These are phyloP conservation scores for Scaptomyza hsui DNA, from an alignment of 1,140 invertebrate genomes.

Conservation along the genomic window DNA sequence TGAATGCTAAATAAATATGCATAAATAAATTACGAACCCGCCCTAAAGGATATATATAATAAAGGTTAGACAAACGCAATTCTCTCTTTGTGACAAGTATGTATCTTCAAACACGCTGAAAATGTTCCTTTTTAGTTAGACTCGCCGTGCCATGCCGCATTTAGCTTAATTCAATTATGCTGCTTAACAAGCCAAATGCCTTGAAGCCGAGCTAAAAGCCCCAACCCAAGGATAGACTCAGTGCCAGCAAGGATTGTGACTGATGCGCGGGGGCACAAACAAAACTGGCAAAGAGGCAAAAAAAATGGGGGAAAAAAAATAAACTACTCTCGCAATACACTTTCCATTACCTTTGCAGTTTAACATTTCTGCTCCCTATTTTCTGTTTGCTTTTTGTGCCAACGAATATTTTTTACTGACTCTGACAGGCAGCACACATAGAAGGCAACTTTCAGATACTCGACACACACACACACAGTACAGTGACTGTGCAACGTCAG, in stretches of 20 bases:
- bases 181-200: slow-evolving; percentile 64
- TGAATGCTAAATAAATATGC: slow-evolving; percentile 19
- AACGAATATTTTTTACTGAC: slow-evolving; percentile 76
- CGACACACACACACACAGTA: slow-evolving; percentile 3
- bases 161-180: slow-evolving; percentile 55
- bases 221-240: slow-evolving; percentile 15
- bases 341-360: slow-evolving; percentile 66
- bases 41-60: slow-evolving; percentile 17
- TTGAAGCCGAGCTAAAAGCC: slow-evolving; percentile 38
- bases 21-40: slow-evolving; percentile 36
- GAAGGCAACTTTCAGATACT: too few relatives aligned
- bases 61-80: not conserved
- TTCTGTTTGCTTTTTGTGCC: slow-evolving; percentile 33
- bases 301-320: too few relatives aligned
- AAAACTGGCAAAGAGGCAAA: too few relatives aligned
- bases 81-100: not conserved
- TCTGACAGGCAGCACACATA: slow-evolving; percentile 62
- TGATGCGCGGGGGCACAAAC: slow-evolving; percentile 22
- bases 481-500: slow-evolving; percentile 51
- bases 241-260: slow-evolving; percentile 30
- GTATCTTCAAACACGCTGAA: slow-evolving; percentile 16
- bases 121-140: slow-evolving; percentile 24
- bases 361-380: slow-evolving; percentile 32
- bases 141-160: slow-evolving; percentile 30
- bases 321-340: slow-evolving; percentile 48